Base-by-base conservation (phyloP, 1,140 invertebrate species). In the Telenomus remus region DNA sequence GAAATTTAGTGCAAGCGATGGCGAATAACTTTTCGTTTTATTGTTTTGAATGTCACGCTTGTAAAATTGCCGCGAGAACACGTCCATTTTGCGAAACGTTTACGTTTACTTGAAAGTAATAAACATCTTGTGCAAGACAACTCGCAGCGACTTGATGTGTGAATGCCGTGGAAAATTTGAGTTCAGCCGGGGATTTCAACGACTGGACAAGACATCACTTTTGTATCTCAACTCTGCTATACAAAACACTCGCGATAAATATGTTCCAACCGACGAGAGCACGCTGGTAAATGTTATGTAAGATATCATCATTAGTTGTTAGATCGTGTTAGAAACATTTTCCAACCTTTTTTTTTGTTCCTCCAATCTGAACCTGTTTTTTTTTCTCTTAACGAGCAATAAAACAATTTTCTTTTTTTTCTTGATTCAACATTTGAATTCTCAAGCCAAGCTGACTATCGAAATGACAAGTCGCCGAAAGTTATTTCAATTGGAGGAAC, bases 141-240 rank as follows among this genome's bases (percentile, higher is more conserved):
- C 13, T 9, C 47, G 11, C 6, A 43, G 16, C 44, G 19, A 50
- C 12, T 8, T 56, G 59, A 71, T 71, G 59, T 47, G 56, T 63
- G 69, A 65, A 60, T 61, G 27, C 35, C 50, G 70, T 49, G 46
- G 60, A 65, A 72, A 72, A 72, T 72, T 59, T 64, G 47, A 72
- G 19, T 54, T 72, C 42, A 14, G 6, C 15, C 55, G 43, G 60
- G 49, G 70, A 73, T 55, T 73, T 66, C 49, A 73, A 73, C 56
- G 70, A 66, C 50, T 61, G 70, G 55, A 65, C 56, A 73, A 66
- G 55, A 9, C 61, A 53, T 55, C 16, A 65, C 60, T 57, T 71
- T 64, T 48, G 35, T 15, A 64, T 39, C 34, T 12, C 4, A n/a
- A n/a, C n/a, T n/a, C 3, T 16, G 37, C 34, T 39, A 35, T 27